phyloP scores from a whole-genome alignment of 2,797 vertebrate species.

The Apodemus agrarius region DNA sequence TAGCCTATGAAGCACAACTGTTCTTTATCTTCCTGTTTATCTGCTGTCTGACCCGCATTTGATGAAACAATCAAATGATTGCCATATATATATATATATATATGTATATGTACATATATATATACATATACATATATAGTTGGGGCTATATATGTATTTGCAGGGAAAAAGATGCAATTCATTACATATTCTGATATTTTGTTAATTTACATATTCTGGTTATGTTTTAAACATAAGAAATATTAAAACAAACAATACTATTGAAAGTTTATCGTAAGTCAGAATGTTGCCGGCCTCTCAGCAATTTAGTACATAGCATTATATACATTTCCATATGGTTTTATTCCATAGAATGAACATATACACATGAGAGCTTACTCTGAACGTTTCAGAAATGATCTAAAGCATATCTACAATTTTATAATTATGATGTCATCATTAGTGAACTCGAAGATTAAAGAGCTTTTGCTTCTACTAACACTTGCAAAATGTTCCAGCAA shows the following conservation, averaged over 20 bases:
- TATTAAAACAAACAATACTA: not conserved
- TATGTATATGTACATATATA: not conserved
- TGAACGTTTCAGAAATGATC: constrained; percentile 56
- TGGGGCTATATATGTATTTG: not conserved
- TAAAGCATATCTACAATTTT: constrained; percentile 61
- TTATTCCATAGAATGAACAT: not conserved
- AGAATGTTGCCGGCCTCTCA: not conserved
- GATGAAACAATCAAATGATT: not conserved
- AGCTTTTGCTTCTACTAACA: not conserved
- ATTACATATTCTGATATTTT: not conserved
- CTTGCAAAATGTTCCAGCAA: not conserved
- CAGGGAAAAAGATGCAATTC: not conserved
- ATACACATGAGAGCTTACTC: not conserved
- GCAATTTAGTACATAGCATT: not conserved
- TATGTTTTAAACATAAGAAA: constrained; percentile 3
- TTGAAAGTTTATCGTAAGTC: not conserved
- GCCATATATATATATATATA: too few relatives aligned
- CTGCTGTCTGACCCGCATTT: not conserved
- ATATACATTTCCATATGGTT: not conserved
- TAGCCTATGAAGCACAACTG: not conserved
- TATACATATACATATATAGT: not conserved
- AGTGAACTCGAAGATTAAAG: constrained; percentile 12
- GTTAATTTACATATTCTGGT: not conserved
- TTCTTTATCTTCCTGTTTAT: not conserved
- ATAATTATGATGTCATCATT: constrained; percentile 21